phyloP scores from a whole-genome alignment of 2,113 vertebrate species.

The Cololabis saira region DNA sequence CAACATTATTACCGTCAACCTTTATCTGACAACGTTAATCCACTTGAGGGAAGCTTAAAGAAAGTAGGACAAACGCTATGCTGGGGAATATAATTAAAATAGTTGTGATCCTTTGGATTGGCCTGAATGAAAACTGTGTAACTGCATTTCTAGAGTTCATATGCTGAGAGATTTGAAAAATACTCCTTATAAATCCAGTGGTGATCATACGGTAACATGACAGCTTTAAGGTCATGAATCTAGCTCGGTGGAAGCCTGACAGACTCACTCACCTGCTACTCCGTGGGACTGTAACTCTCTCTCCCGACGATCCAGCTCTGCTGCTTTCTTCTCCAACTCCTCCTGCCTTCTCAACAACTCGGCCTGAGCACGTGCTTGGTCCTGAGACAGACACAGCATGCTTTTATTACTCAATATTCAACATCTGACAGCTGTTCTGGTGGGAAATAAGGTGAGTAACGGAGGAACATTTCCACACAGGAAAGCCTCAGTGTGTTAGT shows the following conservation, averaged over 20 bases:
- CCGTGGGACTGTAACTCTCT: conserved; percentile 94
- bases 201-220: too few species aligned
- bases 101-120: neutral
- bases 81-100: too few species aligned
- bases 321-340: conserved; percentile 97
- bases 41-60: too few species aligned
- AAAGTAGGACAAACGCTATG: too few species aligned
- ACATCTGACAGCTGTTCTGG: conserved; percentile 24
- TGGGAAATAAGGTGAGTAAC: conserved; percentile 13
- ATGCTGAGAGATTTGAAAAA: too few species aligned
- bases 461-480: conserved; percentile 9
- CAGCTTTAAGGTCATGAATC: too few species aligned
- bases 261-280: conserved; percentile 80
- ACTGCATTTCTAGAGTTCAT: neutral
- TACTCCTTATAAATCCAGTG: too few species aligned
- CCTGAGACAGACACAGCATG: conserved; percentile 78
- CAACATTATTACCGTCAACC: too few species aligned
- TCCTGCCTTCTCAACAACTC: conserved; percentile 95
- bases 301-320: conserved; percentile 97
- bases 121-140: neutral
- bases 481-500: conserved; percentile 23
- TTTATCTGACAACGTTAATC: too few species aligned
- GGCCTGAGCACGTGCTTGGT: conserved; percentile 93
- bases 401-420: conserved; percentile 9
- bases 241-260: neutral